A percentile compares a stretch with the other conserved stretches of the same genome.
Conservation (phyloP, 2,888 invertebrate species). For the Drosophila tanythrix region DNA sequence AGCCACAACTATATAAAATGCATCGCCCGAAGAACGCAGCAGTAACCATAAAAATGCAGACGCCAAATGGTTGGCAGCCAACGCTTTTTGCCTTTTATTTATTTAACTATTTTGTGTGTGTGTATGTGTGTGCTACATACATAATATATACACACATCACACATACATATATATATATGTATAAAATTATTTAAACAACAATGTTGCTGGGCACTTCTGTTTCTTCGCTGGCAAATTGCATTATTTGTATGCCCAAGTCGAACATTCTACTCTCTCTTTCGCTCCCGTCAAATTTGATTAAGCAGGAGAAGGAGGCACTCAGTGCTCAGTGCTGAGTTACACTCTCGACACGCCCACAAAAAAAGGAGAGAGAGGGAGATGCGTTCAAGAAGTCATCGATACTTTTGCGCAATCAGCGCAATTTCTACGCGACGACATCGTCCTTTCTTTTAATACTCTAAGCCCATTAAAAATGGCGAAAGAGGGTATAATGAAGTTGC, state of each 20-base stretch:
- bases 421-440: slow-evolving; percentile 59
- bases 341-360: slow-evolving; percentile 50
- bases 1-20: slow-evolving; percentile 52
- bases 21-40: slow-evolving; percentile 49
- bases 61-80: slow-evolving; percentile 22
- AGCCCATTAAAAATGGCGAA: neutral
- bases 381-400: slow-evolving; percentile 76
- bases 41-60: slow-evolving; percentile 57
- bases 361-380: neutral
- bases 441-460: slow-evolving; percentile 1
- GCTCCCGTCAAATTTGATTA: slow-evolving; percentile 53
- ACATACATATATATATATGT: neutral
- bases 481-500: neutral
- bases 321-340: slow-evolving; percentile 13
- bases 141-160: slow-evolving; percentile 25
- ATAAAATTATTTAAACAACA: slow-evolving; percentile 54
- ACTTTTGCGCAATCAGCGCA: slow-evolving; percentile 81
- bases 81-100: slow-evolving; percentile 53
- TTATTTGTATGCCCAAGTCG: slow-evolving; percentile 66
- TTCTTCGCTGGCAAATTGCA: slow-evolving; percentile 64
- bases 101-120: slow-evolving; percentile 55
- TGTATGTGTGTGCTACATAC: neutral
- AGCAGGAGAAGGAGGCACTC: slow-evolving; percentile 40
- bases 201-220: slow-evolving; percentile 49
- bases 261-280: slow-evolving; percentile 20